phyloP scores from a whole-genome alignment of 1,140 invertebrate genomes.

The Rhynchophorus ferrugineus region DNA sequence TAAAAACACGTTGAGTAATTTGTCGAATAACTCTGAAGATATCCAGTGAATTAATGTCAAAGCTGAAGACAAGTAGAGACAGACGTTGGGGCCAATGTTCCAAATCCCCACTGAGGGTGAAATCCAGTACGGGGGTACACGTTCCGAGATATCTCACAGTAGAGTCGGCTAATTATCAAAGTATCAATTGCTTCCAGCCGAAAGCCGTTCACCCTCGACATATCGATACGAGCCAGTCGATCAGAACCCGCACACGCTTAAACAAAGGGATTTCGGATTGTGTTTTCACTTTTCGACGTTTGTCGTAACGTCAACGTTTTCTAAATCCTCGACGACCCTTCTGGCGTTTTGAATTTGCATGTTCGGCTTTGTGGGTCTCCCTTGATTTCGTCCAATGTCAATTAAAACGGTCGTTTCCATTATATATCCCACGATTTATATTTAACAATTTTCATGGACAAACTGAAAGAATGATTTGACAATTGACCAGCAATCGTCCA shows the following conservation, averaged over 20 bases:
- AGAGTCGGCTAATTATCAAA: constrained; percentile 17
- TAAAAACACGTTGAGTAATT: too few species aligned
- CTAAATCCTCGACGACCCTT: not conserved
- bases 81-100: not conserved
- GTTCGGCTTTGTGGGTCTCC: not conserved
- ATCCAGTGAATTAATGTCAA: not conserved
- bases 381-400: too few species aligned
- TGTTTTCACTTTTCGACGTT: constrained; percentile 1
- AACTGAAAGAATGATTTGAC: too few species aligned
- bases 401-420: too few species aligned
- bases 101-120: constrained; percentile 14
- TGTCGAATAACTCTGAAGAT: not conserved
- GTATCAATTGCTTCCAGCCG: constrained; percentile 17
- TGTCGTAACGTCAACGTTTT: not conserved
- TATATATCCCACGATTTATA: not conserved
- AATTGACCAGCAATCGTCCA: too few species aligned
- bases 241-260: constrained; percentile 8
- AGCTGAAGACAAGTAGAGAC: not conserved
- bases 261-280: constrained; percentile 3
- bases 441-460: not conserved
- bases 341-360: not conserved
- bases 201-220: constrained; percentile 6
- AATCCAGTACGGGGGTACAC: constrained; percentile 8
- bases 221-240: constrained; percentile 13
- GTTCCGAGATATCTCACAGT: constrained; percentile 14